These are phyloP conservation scores for Lagodon rhomboides DNA, from an alignment of 2,797 vertebrate genomes.

Conservation along the genomic window DNA sequence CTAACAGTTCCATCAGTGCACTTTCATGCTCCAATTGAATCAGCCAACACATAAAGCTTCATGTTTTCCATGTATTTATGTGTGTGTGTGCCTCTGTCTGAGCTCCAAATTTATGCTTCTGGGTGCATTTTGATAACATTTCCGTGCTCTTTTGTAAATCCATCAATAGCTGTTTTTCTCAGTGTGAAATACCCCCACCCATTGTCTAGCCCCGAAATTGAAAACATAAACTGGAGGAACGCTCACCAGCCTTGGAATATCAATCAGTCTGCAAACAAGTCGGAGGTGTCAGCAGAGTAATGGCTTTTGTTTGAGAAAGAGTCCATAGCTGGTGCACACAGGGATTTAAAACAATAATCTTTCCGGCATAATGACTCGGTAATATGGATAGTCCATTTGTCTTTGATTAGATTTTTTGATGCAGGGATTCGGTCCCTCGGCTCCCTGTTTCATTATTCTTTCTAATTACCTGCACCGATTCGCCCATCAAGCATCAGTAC, in stretches of 20 bases:
- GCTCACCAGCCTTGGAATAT: slow-evolving; percentile 64
- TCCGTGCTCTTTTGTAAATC: slow-evolving; percentile 51
- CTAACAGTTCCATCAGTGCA: slow-evolving; percentile 20
- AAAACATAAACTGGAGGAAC: slow-evolving; percentile 65
- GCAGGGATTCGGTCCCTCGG: slow-evolving; percentile 78
- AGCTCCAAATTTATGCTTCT: slow-evolving; percentile 29
- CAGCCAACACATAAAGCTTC: neutral
- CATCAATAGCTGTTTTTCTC: slow-evolving; percentile 61
- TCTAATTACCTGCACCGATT: slow-evolving; percentile 85
- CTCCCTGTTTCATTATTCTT: slow-evolving; percentile 85
- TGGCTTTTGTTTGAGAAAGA: slow-evolving; percentile 75
- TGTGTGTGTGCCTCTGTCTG: neutral
- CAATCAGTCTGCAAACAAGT: slow-evolving; percentile 79
- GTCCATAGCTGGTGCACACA: slow-evolving; percentile 61
- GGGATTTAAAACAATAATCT: slow-evolving; percentile 83
- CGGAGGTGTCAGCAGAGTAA: slow-evolving; percentile 68
- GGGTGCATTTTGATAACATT: slow-evolving; percentile 56
- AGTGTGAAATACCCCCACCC: slow-evolving; percentile 47
- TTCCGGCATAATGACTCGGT: slow-evolving; percentile 74
- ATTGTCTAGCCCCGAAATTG: slow-evolving; percentile 63
- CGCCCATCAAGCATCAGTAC: slow-evolving; percentile 75
- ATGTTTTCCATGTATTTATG: neutral
- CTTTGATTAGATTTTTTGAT: slow-evolving; percentile 85
- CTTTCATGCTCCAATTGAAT: slow-evolving; percentile 26
- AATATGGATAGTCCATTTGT: slow-evolving; percentile 83